Percentiles rank a stretch among this genome's conserved stretches.
phyloP scores from a whole-genome alignment of 2,888 invertebrate species.

The Cyclophora punctaria region DNA sequence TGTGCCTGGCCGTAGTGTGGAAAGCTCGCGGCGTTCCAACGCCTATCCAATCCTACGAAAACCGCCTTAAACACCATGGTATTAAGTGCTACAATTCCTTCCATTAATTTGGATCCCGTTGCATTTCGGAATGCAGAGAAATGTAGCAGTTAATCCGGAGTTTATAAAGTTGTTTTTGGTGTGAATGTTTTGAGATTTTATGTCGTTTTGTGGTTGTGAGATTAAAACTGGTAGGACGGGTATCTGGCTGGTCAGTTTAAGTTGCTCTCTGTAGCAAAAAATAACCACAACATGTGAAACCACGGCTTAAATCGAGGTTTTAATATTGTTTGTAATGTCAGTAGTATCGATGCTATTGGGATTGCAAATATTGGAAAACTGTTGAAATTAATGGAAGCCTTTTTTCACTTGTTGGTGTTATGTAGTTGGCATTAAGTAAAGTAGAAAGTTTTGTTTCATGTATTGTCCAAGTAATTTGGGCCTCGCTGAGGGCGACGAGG shows the following conservation, averaged over 20 bases:
- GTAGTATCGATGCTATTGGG: background rate
- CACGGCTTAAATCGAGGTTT: constrained; percentile 25
- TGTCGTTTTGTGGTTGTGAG: constrained; percentile 20
- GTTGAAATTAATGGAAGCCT: too few relatives aligned
- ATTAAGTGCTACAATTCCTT: constrained; percentile 24
- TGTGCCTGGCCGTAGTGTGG: constrained; percentile 28
- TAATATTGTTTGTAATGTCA: constrained; percentile 7
- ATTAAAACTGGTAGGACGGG: constrained; percentile 56
- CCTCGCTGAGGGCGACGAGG: too few relatives aligned
- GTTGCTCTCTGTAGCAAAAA: constrained; percentile 56
- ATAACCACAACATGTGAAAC: constrained; percentile 42
- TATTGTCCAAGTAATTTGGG: too few relatives aligned
- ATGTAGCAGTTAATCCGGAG: background rate
- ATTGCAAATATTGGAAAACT: too few relatives aligned
- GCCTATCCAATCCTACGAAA: constrained; percentile 26
- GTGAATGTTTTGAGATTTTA: constrained; percentile 6
- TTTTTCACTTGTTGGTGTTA: too few relatives aligned
- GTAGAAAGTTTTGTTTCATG: too few relatives aligned
- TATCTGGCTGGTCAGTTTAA: constrained; percentile 44
- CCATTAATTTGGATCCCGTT: constrained; percentile 12
- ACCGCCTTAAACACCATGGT: constrained; percentile 16
- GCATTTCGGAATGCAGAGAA: background rate
- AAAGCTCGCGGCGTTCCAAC: constrained; percentile 41
- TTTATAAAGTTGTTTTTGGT: constrained; percentile 19
- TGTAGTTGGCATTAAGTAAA: too few relatives aligned